These are phyloP conservation scores for Dermochelys coriacea DNA, from an alignment of 2,797 vertebrate genomes.

Conservation along the genomic window DNA sequence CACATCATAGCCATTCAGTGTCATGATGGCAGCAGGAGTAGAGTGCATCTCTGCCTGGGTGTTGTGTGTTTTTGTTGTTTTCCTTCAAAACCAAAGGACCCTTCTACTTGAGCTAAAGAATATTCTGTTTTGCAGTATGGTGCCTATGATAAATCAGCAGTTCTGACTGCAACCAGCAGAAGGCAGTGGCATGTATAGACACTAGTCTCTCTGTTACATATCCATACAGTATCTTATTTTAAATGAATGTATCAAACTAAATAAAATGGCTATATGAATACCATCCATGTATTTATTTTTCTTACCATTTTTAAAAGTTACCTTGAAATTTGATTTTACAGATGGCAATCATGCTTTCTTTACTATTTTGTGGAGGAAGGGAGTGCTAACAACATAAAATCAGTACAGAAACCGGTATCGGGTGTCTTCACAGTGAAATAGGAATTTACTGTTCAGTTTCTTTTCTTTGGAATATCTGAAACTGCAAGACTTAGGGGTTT, in stretches of 20 bases:
- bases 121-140: not conserved
- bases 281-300: not conserved
- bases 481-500: not conserved
- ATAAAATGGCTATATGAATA: not conserved
- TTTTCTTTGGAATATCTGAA: constrained; percentile 1
- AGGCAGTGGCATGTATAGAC: accelerated
- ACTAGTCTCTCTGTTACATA: accelerated
- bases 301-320: not conserved
- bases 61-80: not conserved
- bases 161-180: accelerated
- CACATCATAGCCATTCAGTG: not conserved
- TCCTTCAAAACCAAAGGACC: not conserved
- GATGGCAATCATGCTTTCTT: not conserved
- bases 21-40: not conserved
- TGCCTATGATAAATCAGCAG: not conserved
- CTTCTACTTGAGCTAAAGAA: not conserved
- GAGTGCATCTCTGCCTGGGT: not conserved
- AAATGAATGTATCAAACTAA: accelerated
- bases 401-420: not conserved
- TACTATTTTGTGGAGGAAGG: constrained; percentile 17
- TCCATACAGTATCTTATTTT: too few species aligned
- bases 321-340: not conserved
- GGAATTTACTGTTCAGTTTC: too few species aligned
- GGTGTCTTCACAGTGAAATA: not conserved
- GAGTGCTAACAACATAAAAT: not conserved